Conservation (phyloP, 2,113 vertebrate species). For the Macrotus californicus region DNA sequence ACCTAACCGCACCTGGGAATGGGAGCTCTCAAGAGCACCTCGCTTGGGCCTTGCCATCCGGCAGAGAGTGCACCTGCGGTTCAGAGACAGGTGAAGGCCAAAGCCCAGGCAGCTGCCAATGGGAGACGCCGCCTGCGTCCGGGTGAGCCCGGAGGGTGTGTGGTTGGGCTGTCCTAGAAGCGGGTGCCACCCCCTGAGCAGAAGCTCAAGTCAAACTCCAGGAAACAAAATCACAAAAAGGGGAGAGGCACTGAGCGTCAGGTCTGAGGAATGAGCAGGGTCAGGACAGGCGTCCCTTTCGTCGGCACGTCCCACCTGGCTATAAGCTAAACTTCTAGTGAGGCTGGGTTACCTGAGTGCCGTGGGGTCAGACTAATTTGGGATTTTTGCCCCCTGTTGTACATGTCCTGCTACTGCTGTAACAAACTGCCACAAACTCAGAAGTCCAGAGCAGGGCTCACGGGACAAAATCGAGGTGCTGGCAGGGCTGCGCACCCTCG, state of each 20-base stretch:
- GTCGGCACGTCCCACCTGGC: too few species aligned
- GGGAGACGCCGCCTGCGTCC: fast-evolving
- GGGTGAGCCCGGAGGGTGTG: fast-evolving
- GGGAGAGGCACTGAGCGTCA: neutral
- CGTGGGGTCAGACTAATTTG: neutral
- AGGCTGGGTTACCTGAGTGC: too few species aligned
- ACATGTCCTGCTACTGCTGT: too few species aligned
- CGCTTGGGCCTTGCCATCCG: too few species aligned
- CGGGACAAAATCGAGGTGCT: neutral
- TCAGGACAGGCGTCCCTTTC: neutral
- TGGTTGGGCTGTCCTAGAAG: fast-evolving
- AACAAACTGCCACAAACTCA: neutral
- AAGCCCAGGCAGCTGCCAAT: fast-evolving
- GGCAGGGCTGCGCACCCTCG: fast-evolving
- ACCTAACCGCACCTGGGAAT: fast-evolving
- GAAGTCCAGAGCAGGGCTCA: too few species aligned
- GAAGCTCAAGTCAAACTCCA: neutral
- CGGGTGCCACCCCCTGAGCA: neutral
- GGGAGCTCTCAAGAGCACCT: too few species aligned
- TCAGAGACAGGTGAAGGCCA: neutral
- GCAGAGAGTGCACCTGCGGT: too few species aligned
- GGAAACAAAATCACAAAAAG: neutral
- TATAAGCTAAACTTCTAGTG: neutral
- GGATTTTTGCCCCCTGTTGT: fast-evolving
- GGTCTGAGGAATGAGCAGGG: neutral